Evolutionary conservation across 2,797 vertebrate species (phyloP), one percentile per base, ranked within the genome.

Genomic region (Semaprochilodus insignis): DNA sequence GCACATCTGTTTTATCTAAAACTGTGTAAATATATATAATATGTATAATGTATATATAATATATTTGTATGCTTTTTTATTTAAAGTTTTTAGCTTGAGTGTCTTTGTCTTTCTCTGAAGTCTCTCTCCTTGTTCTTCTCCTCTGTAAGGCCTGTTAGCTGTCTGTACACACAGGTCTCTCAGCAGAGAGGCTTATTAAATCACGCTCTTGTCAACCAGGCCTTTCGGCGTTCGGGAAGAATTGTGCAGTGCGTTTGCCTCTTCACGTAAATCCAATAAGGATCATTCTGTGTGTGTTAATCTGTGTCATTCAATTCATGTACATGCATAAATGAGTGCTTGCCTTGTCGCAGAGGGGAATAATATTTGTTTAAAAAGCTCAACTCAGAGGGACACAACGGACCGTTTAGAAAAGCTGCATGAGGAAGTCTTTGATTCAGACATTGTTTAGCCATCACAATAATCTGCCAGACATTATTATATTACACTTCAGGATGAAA

Each of bases 211-310:
- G 71, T 76, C 74, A 80, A 62, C 52, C 34, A 36, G 74, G 60
- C 74, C 74, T 80, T 76, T 71, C 67, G 74, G 59, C 16, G 59
- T 54, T 77, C 66, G 27, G 40, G 67, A 74, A 74, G 74, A 83
- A 81, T 80, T 69, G 78, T 69, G 59, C 73, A 14, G 72, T 60
- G 17, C 48, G 60, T 74, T 73, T 83, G 73, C 52, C 51, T 82
- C 60, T 52, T 74, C 85, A 83, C 73, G 66, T 54, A 81, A 80
- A 83, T 80, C 81, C 81, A 86, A 80, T 83, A 83, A 77, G 77
- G 73, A 72, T 77, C 74, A 77, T 62, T 54, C 77, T 71, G 81
- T 76, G 67, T 80, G 65, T 19, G 71, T 59, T 65, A 72, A 77
- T 80, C 77, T 77, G 60, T 73, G 77, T 77, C 72, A 67, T 80